These are phyloP conservation scores for Drosophila nigromelanica DNA, from an alignment of 1,140 invertebrate genomes.

Conservation along the genomic window DNA sequence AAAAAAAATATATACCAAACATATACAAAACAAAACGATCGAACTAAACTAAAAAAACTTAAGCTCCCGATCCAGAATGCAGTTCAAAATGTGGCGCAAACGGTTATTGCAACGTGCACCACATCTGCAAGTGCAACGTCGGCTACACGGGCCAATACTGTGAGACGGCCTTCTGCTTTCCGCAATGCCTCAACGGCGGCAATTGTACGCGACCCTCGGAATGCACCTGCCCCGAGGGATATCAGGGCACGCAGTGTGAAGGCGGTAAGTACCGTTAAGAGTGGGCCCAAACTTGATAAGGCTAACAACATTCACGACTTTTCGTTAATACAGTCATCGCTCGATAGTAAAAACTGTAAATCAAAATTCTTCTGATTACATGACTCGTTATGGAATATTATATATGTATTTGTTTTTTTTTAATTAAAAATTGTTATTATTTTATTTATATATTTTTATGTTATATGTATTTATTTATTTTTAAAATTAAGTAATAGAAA, in stretches of 20 bases:
- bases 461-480: too few relatives aligned
- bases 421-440: too few relatives aligned
- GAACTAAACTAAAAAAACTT: constrained; percentile 81
- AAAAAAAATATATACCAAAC: constrained; percentile 3
- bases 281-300: too few relatives aligned
- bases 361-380: too few relatives aligned
- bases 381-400: too few relatives aligned
- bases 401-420: too few relatives aligned
- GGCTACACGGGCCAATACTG: constrained; percentile 96
- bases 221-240: constrained; percentile 93
- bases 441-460: too few relatives aligned
- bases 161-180: constrained; percentile 94
- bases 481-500: too few relatives aligned
- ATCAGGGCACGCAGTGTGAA: constrained; percentile 96
- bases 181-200: constrained; percentile 96
- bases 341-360: too few relatives aligned
- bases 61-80: constrained; percentile 94
- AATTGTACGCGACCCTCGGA: constrained; percentile 94
- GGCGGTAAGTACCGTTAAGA: constrained; percentile 87
- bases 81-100: constrained; percentile 93
- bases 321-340: too few relatives aligned
- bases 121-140: constrained; percentile 93
- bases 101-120: constrained; percentile 91
- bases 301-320: too few relatives aligned
- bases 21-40: constrained; percentile 49